Evolutionary conservation across 2,113 vertebrate genomes (phyloP), one percentile per base, ranked within the genome.

Genomic region (Junco hyemalis): DNA sequence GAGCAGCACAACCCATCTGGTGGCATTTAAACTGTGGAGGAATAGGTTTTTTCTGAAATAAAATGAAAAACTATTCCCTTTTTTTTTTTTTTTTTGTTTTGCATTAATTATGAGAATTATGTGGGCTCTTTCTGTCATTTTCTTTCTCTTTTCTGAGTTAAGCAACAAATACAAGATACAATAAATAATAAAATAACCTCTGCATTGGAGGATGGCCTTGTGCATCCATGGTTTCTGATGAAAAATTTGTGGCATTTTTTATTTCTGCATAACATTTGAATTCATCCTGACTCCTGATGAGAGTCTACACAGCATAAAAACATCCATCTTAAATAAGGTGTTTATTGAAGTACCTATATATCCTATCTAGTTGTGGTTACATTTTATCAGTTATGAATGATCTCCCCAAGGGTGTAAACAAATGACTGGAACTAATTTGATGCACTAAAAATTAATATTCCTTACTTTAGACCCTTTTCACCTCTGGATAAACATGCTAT

Each of bases 171-270:
- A 15, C 24, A 88, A 74, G 38, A 63, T 21, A 18, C 17, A 91
- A 71, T 68, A 85, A 79, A 91, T 76, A 72, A 61, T 69, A 61
- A 92, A 88, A 65, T 54, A 83, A 88, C 10, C 3, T 40, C 14
- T 50, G 24, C 3, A n/a, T 31, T 91, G n/a, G 33, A 95, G 86
- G 66, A 60, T 68, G 23, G 23, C 4, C 36, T 23, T 87, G 9
- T 83, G 47, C 20, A 57, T 87, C 50, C 36, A 22, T 29, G 15
- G 13, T 60, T 87, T 50, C 47, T 86, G 23, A 68, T 71, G 23
- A 88, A 92, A 92, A 47, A 64, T 36, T 73, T 68, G 59, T 78
- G 48, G 28, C n/a, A 81, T 81, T 77, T 91, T 68, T 95, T 74
- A 79, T 91, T 93, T 92, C 47, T 78, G 28, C n/a, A 74, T 86